Evolutionary conservation across 2,888 invertebrate genomes (phyloP), one percentile per base, ranked within the genome.

Genomic region (Rhagonycha lutea): DNA sequence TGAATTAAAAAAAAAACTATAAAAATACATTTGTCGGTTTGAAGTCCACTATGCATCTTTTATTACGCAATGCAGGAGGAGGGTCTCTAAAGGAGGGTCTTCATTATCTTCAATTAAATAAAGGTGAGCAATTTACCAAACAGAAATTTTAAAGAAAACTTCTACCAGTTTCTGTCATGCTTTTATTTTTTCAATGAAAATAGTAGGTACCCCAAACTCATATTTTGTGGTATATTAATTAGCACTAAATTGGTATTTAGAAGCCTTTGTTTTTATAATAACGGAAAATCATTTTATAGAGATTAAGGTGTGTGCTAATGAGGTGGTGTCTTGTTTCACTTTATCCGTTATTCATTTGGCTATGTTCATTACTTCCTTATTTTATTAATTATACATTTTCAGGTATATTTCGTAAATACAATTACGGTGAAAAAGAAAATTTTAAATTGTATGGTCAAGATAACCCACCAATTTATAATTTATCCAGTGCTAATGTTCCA

Each of bases 51-150:
- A 18, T 73, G 9, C 76, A 69, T 5, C 32, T 74, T 3, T 47
- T 76, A 4, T n/a, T 61, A 12, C 68, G 24, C 4, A 76, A 68
- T 61, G 81, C 87, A 7, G 86, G 68, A 23, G 75, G 78, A 62
- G 87, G 90, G 0, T 89, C 90, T 0, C 86, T 89, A 0, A 86
- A 87, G 78, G 90, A 90, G 82, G 78, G 90, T n/a, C 83, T 90
- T 7, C 91, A 91, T 82, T 90, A 87, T 78, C 89, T 89, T 0
- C 91, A 91, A 79, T 79, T 89, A 8, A 88, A 12, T 88, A 81
- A 88, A 87, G 28, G 88, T 89, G 14, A n/a, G 4, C 60, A 68
- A 32, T 71, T 12, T 73, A 69, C 2, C 67, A 67, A n/a, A 23
- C 71, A n/a, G 14, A 26, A n/a, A 71, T 23, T n/a, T n/a, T n/a